phyloP scores from a whole-genome alignment of 92 coral and sea anemone species.

The Paragorgia papillata region DNA sequence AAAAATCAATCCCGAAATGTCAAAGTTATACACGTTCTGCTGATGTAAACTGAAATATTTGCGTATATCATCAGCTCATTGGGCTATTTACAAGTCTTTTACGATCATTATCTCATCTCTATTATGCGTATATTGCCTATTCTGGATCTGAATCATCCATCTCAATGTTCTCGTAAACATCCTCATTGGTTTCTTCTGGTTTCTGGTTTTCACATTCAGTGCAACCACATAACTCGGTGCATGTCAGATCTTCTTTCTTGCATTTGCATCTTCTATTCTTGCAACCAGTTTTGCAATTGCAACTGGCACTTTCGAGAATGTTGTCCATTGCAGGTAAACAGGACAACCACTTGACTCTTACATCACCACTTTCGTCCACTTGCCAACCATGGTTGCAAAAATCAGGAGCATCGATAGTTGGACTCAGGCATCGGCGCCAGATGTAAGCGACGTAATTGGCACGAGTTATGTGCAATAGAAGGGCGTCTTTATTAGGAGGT shows the following conservation, averaged over 20 bases:
- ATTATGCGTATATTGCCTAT: background rate
- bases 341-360: slow-evolving; percentile 23
- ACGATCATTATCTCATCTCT: no score
- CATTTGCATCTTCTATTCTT: slow-evolving; percentile 52
- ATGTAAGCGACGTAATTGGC: slow-evolving; percentile 33
- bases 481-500: slow-evolving; percentile 42
- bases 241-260: slow-evolving; percentile 58
- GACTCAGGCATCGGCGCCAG: slow-evolving; percentile 30
- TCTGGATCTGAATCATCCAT: slow-evolving; percentile 27
- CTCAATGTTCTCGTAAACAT: slow-evolving; percentile 19
- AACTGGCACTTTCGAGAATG: slow-evolving; percentile 6
- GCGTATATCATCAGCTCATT: no score
- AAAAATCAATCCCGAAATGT: no score
- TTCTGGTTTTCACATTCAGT: slow-evolving; percentile 41
- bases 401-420: slow-evolving; percentile 13
- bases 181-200: slow-evolving; percentile 22
- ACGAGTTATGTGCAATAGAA: slow-evolving; percentile 13
- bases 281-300: slow-evolving; percentile 35
- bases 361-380: slow-evolving; percentile 29
- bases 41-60: no score
- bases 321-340: slow-evolving; percentile 38
- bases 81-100: no score
- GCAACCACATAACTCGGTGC: slow-evolving; percentile 71
- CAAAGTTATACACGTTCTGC: no score
- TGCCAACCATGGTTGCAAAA: slow-evolving; percentile 39